phyloP scores from a whole-genome alignment of 2,797 vertebrate genomes.

The Cottoperca gobio region DNA sequence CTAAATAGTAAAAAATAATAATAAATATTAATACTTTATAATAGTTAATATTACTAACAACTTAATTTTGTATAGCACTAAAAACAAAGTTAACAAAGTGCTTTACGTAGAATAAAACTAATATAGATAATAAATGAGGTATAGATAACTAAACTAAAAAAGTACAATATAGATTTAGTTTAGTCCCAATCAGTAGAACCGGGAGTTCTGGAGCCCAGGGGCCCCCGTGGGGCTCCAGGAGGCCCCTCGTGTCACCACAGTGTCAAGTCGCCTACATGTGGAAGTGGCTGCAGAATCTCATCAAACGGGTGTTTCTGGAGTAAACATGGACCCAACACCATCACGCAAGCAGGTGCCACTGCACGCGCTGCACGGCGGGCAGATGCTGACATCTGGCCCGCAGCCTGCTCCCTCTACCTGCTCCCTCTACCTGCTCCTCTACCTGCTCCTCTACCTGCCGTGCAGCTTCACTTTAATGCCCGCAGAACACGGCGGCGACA shows the following conservation, averaged over 20 bases:
- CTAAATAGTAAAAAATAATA: too few species aligned
- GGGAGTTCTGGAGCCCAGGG: neutral
- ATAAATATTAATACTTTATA: too few species aligned
- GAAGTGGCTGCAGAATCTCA: neutral
- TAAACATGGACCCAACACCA: conserved; percentile 9
- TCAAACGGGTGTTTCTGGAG: neutral
- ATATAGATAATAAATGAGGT: too few species aligned
- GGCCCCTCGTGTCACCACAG: neutral
- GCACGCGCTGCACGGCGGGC: conserved; percentile 23
- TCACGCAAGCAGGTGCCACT: conserved; percentile 58
- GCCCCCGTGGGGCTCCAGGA: neutral
- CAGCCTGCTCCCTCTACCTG: neutral
- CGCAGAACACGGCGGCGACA: neutral
- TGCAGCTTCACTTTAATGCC: neutral
- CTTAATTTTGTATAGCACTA: too few species aligned
- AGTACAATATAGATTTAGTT: neutral
- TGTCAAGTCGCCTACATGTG: neutral
- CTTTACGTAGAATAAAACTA: too few species aligned
- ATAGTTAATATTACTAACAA: too few species aligned
- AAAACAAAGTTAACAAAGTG: too few species aligned
- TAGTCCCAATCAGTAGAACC: neutral
- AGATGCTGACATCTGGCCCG: conserved; percentile 71
- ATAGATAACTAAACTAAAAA: too few species aligned
- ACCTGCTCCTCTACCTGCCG: neutral
- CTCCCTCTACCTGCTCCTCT: too few species aligned